A percentile compares a stretch with the other conserved stretches of the same genome.
phyloP scores from a whole-genome alignment of 2,113 vertebrate genomes.

The Nothobranchius furzeri region DNA sequence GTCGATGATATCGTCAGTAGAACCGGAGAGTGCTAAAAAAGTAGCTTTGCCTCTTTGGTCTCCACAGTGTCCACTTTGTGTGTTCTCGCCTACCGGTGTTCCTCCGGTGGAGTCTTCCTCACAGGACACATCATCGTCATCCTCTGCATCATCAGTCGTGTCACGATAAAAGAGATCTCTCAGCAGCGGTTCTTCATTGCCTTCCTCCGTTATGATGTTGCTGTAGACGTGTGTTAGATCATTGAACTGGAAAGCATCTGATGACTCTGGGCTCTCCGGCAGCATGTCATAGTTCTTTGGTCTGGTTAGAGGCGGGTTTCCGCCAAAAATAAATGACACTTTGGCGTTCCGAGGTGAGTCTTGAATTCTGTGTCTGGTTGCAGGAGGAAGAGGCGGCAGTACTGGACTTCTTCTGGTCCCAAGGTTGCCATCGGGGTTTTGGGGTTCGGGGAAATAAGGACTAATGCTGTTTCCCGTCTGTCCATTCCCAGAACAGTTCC shows the following conservation, averaged over 20 bases:
- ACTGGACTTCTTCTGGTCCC: slow-evolving; percentile 77
- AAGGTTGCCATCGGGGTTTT: slow-evolving; percentile 68
- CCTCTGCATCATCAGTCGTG: slow-evolving; percentile 90
- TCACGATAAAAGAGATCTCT: slow-evolving; percentile 92
- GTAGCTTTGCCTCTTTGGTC: slow-evolving; percentile 76
- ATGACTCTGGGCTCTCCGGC: slow-evolving; percentile 86
- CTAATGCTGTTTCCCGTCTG: slow-evolving; percentile 84
- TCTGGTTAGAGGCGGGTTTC: slow-evolving; percentile 85
- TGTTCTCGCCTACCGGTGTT: slow-evolving; percentile 45
- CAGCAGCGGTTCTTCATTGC: slow-evolving; percentile 90
- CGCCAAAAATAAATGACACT: slow-evolving; percentile 97
- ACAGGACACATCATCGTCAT: slow-evolving; percentile 94
- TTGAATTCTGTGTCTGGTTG: slow-evolving; percentile 88
- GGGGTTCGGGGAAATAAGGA: slow-evolving; percentile 82
- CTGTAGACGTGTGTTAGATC: slow-evolving; percentile 85
- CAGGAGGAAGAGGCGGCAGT: slow-evolving; percentile 82
- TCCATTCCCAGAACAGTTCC: slow-evolving; percentile 75
- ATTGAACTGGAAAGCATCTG: slow-evolving; percentile 86
- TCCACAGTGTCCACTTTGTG: slow-evolving; percentile 18
- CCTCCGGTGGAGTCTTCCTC: slow-evolving; percentile 89
- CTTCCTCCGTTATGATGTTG: slow-evolving; percentile 85
- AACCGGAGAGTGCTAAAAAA: slow-evolving; percentile 88
- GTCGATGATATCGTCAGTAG: slow-evolving; percentile 96
- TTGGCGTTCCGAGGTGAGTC: slow-evolving; percentile 92
- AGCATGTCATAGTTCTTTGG: slow-evolving; percentile 87